phyloP scores from a whole-genome alignment of 1,140 invertebrate genomes.

The Aethina tumida region DNA sequence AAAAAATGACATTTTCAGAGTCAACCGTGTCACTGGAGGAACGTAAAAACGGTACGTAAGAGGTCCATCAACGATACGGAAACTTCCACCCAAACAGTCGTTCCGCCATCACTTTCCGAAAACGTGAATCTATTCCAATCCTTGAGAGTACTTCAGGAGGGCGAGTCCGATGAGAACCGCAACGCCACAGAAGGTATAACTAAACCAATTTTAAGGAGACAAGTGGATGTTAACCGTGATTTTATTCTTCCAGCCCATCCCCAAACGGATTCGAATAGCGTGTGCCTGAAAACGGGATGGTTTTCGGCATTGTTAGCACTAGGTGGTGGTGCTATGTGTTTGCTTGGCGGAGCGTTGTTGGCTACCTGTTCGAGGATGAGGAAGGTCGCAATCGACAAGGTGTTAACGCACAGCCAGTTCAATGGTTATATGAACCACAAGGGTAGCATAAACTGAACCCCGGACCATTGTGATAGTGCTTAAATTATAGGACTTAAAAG shows the following conservation, averaged over 20 bases:
- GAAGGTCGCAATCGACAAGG: conserved; percentile 39
- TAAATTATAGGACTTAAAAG: not conserved
- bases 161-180: conserved; percentile 54
- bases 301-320: conserved; percentile 63
- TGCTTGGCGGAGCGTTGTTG: conserved; percentile 56
- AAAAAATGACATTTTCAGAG: no score
- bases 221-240: no score
- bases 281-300: conserved; percentile 66
- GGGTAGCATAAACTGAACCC: conserved; percentile 53
- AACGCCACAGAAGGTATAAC: conserved; percentile 17
- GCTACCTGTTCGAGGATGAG: conserved; percentile 61
- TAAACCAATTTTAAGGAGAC: no score
- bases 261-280: conserved; percentile 45
- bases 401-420: conserved; percentile 43
- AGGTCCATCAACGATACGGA: conserved; percentile 39
- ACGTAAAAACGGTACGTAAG: conserved; percentile 66
- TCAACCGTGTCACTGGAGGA: conserved; percentile 87
- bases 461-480: not conserved
- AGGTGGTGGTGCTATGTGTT: conserved; percentile 54
- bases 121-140: conserved; percentile 85
- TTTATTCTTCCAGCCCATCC: conserved; percentile 19
- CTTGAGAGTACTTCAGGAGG: conserved; percentile 75
- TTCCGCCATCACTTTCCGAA: conserved; percentile 54
- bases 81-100: conserved; percentile 25
- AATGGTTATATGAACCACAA: conserved; percentile 63